Evolutionary conservation across 2,113 vertebrate species (phyloP).

Genomic region (Ornithorhynchus anatinus): DNA sequence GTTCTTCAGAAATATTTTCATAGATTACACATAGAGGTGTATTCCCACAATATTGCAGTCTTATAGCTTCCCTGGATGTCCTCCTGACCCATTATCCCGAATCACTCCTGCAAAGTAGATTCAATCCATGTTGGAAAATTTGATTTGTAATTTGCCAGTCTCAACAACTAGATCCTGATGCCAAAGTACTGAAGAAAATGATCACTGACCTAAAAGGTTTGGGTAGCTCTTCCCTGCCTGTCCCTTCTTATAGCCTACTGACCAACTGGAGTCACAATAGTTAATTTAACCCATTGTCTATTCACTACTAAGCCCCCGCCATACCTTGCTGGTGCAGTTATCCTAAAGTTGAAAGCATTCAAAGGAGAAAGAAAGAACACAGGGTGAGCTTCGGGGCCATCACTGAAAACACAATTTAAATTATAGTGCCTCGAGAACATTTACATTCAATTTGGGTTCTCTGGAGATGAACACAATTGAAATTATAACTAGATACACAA

Average conservation of each 20-base stretch:
- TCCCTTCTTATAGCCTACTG: background rate
- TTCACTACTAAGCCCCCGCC: conserved; percentile 6
- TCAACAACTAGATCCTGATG: conserved; percentile 11
- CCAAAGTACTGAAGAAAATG: conserved; percentile 1
- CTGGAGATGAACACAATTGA: background rate
- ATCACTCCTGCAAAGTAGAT: conserved; percentile 10
- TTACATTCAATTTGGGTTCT: background rate
- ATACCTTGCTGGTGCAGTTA: conserved; percentile 98
- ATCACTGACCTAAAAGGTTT: background rate
- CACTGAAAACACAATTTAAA: background rate
- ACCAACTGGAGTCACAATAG: background rate
- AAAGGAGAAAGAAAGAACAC: conserved; percentile 64
- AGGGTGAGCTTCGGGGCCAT: conserved; percentile 46
- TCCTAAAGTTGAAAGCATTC: conserved; percentile 86
- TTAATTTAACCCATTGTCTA: background rate
- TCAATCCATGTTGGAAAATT: background rate
- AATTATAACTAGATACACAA: conserved; percentile 13
- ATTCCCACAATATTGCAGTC: background rate
- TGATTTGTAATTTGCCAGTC: background rate
- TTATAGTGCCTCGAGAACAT: background rate
- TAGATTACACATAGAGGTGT: background rate
- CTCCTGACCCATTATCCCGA: conserved; percentile 6
- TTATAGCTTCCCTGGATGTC: background rate
- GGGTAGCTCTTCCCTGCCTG: background rate
- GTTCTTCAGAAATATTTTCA: background rate